phyloP scores from a whole-genome alignment of 2,888 invertebrate species.

The Palloptera scutellata region DNA sequence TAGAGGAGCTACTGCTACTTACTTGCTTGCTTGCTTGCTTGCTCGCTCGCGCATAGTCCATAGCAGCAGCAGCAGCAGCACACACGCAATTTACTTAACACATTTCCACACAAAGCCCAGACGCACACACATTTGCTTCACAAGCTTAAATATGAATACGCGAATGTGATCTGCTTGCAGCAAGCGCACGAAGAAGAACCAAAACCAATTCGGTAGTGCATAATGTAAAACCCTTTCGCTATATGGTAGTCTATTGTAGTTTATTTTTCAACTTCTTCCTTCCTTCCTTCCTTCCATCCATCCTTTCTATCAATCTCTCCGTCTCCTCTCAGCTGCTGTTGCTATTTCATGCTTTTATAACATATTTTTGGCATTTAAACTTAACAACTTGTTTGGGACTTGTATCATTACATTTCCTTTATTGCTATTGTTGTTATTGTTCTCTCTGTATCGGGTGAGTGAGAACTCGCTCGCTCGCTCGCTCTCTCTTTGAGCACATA shows the following conservation, averaged over 20 bases:
- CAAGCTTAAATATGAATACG: no score
- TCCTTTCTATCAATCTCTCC: no score
- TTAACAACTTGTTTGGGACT: slow-evolving; percentile 60
- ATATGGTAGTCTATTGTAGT: no score
- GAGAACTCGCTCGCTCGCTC: no score
- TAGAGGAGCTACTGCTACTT: slow-evolving; percentile 1
- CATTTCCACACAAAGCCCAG: neutral
- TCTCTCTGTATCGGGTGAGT: neutral
- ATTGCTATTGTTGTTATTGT: slow-evolving; percentile 27
- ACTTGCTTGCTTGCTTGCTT: slow-evolving; percentile 1
- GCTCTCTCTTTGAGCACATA: neutral
- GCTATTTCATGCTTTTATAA: neutral
- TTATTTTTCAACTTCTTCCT: no score
- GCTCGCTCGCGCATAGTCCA: slow-evolving; percentile 32
- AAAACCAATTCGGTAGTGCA: no score
- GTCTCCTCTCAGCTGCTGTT: neutral
- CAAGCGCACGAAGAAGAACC: neutral
- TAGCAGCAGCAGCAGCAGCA: slow-evolving; percentile 19
- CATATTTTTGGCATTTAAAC: slow-evolving; percentile 53
- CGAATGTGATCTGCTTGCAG: neutral
- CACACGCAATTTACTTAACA: slow-evolving; percentile 17
- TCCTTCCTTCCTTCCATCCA: neutral
- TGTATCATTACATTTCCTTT: slow-evolving; percentile 42
- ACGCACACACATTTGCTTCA: no score
- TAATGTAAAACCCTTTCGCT: no score